These are phyloP conservation scores for Premnoplex brunnescens DNA, from an alignment of 2,797 vertebrate species.

Conservation along the genomic window DNA sequence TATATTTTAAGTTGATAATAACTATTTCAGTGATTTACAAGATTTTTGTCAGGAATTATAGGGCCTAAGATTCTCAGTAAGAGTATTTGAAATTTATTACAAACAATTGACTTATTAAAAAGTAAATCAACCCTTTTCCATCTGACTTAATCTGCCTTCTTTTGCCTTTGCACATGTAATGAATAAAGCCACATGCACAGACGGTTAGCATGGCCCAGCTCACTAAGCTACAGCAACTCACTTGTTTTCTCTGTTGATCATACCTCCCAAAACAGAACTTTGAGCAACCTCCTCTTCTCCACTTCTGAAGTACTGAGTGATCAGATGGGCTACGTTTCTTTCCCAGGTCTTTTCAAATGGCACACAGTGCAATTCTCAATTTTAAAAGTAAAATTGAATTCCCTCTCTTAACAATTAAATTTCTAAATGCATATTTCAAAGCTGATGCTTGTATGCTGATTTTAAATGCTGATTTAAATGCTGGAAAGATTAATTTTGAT, in stretches of 20 bases:
- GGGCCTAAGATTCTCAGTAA: neutral
- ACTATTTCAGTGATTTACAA: neutral
- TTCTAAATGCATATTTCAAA: neutral
- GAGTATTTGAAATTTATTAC: neutral
- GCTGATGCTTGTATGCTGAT: neutral
- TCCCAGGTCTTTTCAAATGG: neutral
- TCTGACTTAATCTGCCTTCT: neutral
- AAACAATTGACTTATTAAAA: constrained; percentile 10
- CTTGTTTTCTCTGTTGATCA: neutral
- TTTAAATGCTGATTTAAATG: neutral
- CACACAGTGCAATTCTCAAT: neutral
- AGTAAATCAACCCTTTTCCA: neutral
- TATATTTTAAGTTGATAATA: neutral
- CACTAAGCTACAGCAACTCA: neutral
- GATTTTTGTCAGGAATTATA: neutral
- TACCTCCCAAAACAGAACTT: neutral
- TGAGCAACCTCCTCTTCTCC: neutral
- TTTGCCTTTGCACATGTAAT: neutral
- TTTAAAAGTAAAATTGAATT: neutral
- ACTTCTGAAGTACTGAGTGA: neutral
- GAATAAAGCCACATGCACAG: neutral
- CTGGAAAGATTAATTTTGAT: neutral
- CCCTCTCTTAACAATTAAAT: neutral
- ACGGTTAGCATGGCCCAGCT: neutral
- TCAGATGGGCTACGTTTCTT: neutral